These are phyloP conservation scores for Danio albolineatus DNA, from an alignment of 2,797 vertebrate genomes.

Conservation along the genomic window DNA sequence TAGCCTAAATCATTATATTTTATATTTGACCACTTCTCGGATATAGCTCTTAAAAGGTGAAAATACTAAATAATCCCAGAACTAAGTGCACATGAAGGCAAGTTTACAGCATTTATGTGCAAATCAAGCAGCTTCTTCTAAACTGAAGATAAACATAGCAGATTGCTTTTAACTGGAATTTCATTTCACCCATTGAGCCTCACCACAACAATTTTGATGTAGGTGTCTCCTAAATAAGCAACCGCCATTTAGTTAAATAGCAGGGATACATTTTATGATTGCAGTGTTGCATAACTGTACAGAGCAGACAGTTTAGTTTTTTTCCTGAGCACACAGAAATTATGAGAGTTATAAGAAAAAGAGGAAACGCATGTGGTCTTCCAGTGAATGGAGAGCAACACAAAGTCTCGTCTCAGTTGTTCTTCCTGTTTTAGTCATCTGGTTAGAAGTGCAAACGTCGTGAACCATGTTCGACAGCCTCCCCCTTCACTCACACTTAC, in stretches of 20 bases:
- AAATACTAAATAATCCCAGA: background rate
- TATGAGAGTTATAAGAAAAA: background rate
- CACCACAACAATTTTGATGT: background rate
- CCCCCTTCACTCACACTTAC: constrained; percentile 12
- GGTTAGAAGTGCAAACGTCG: background rate
- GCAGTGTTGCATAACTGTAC: background rate
- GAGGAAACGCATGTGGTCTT: background rate
- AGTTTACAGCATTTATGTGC: background rate
- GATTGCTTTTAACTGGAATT: background rate
- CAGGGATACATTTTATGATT: background rate
- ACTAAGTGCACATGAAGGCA: background rate
- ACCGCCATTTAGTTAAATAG: background rate
- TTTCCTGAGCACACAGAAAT: background rate
- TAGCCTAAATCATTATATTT: too few species aligned
- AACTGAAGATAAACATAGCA: background rate
- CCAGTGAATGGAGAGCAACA: background rate
- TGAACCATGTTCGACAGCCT: background rate
- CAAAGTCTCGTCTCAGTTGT: constrained; percentile 8
- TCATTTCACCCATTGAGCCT: background rate
- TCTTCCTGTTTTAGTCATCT: constrained; percentile 12
- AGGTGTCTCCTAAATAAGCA: background rate
- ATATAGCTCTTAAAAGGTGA: too few species aligned
- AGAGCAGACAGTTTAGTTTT: background rate
- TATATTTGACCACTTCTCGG: too few species aligned
- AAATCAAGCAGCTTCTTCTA: background rate